Evolutionary conservation across 2,797 vertebrate genomes (phyloP).

Genomic region (Crypturellus tataupa): DNA sequence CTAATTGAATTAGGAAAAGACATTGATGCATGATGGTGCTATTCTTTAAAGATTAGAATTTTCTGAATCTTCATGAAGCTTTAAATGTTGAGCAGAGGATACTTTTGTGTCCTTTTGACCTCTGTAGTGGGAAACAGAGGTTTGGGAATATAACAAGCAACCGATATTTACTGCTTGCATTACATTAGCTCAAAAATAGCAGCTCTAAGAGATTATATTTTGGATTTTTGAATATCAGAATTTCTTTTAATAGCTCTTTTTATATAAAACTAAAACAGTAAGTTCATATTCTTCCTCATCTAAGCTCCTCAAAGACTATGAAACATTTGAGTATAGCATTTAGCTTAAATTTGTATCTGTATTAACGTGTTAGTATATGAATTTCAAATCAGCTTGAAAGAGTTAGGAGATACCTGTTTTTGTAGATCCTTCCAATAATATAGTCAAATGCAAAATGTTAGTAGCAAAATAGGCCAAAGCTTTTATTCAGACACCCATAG

Average conservation of each 20-base stretch:
- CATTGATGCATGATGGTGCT: not conserved
- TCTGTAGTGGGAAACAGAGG: not conserved
- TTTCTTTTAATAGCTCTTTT: not conserved
- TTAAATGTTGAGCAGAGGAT: accelerated
- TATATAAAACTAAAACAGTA: not conserved
- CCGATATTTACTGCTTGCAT: not conserved
- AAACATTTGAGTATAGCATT: not conserved
- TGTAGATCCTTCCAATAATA: not conserved
- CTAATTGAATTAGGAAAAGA: not conserved
- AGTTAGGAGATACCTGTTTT: not conserved
- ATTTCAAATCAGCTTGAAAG: not conserved
- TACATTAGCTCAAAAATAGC: not conserved
- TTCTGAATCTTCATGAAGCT: not conserved
- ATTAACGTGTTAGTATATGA: not conserved
- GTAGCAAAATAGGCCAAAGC: too few species aligned
- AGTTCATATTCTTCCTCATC: not conserved
- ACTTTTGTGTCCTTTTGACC: not conserved
- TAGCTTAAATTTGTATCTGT: not conserved
- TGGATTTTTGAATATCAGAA: not conserved
- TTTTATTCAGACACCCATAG: not conserved
- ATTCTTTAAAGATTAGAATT: not conserved
- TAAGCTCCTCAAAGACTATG: not conserved
- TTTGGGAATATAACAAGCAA: not conserved
- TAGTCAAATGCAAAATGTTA: not conserved
- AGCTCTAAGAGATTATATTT: not conserved